Evolutionary conservation across 2,113 vertebrate genomes (phyloP).

Genomic region (Colistium nudipinnis): DNA sequence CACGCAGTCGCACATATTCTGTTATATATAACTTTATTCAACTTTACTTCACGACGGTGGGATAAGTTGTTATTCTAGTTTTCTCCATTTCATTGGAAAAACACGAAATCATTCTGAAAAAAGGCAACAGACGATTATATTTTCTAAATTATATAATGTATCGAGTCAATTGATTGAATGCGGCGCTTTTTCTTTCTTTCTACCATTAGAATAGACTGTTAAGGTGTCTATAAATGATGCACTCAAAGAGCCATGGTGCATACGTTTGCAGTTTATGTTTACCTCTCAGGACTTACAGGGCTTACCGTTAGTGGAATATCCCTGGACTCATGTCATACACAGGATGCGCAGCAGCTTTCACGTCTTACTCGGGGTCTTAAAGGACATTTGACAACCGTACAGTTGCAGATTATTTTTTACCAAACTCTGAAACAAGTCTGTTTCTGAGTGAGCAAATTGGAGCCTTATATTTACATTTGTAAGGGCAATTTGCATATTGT

Average conservation of each 20-base stretch:
- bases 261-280: slow-evolving; percentile 15
- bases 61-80: neutral
- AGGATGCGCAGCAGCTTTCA: slow-evolving; percentile 4
- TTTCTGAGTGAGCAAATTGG: neutral
- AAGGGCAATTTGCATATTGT: neutral
- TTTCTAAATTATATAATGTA: no score
- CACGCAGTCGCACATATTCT: slow-evolving; percentile 1
- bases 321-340: neutral
- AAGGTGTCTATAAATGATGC: slow-evolving; percentile 9
- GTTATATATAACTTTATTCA: neutral
- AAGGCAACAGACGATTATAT: neutral
- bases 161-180: no score
- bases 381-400: neutral
- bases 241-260: neutral
- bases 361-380: neutral
- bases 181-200: slow-evolving; percentile 1
- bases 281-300: slow-evolving; percentile 14
- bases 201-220: neutral
- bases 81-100: neutral
- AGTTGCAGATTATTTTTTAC: neutral
- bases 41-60: neutral
- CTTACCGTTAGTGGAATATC: slow-evolving; percentile 4
- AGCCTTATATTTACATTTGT: neutral
- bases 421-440: neutral
- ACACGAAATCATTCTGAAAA: neutral